phyloP scores from a whole-genome alignment of 2,888 invertebrate genomes.

The Spilarctia lutea region DNA sequence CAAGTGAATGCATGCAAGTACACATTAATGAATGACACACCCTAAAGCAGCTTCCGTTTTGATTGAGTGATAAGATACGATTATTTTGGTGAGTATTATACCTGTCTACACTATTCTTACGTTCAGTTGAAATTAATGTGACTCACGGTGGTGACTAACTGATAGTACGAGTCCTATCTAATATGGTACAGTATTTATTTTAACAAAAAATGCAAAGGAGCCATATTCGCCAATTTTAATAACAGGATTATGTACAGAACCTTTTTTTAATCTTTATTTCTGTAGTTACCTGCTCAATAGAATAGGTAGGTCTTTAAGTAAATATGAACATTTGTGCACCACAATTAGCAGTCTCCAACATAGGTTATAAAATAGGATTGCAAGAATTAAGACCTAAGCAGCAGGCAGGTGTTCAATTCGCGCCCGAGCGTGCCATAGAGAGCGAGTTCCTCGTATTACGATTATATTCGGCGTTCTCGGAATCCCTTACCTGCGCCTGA shows the following conservation, averaged over 20 bases:
- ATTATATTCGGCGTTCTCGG: conserved; percentile 85
- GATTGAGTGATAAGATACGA: conserved; percentile 41
- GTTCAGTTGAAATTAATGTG: conserved; percentile 15
- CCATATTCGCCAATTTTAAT: not conserved
- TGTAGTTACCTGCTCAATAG: not conserved
- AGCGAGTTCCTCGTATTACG: conserved; percentile 79
- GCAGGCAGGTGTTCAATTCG: conserved; percentile 75
- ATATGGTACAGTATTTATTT: not conserved
- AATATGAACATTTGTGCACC: not conserved
- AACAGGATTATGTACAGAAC: not conserved
- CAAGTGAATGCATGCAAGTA: not conserved
- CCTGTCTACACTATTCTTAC: conserved; percentile 7
- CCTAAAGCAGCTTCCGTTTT: conserved; percentile 38
- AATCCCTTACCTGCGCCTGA: conserved; percentile 81
- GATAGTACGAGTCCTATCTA: conserved; percentile 1
- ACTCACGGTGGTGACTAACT: conserved; percentile 25
- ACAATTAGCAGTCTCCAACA: not conserved
- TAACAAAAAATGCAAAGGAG: not conserved
- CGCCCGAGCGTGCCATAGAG: conserved; percentile 72
- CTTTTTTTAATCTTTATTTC: not conserved
- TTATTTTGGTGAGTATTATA: conserved; percentile 24
- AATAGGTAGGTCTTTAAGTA: too few relatives aligned
- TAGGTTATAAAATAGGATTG: conserved; percentile 20
- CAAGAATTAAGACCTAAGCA: conserved; percentile 21
- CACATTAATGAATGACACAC: conserved; percentile 24